Evolutionary conservation across 1,140 invertebrate genomes (phyloP), one percentile per base, ranked within the genome.

Genomic region (Papilio dardanus): DNA sequence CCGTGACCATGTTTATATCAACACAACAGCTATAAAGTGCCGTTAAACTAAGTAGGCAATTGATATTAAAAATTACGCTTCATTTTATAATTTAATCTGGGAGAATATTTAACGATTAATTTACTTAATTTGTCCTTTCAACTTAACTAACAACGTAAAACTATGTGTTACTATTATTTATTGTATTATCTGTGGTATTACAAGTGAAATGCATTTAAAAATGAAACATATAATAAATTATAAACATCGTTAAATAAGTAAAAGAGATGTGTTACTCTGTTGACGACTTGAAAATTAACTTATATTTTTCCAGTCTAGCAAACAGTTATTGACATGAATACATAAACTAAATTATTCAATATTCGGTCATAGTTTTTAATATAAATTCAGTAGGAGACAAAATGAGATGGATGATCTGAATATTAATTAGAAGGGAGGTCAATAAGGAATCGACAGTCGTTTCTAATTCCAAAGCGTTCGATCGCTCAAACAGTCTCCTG

Each of bases 361-460:
- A 58, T 58, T 58, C 54, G 21, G 8, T 8, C 62, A 33, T 65
- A 30, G 58, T 30, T 35, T 68, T 21, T 40, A 68, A 68, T 68
- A 28, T 68, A 68, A 68, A 68, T 68, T 68, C 19, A 68, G 33
- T 21, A 40, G 24, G 4, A 33, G 66, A 68, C 66, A 68, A 68
- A 35, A 68, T 68, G 31, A 35, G 19, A 68, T 21, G 66, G 35
- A 40, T 21, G 66, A 33, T 24, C 33, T 19, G 66, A 68, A 68
- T 68, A 7, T 24, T 40, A 68, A 68, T 68, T 68, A 68, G 35
- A 37, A n/a, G 33, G 19, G 35, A 24, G 10, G 66, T n/a, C 66
- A 68, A 68, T 68, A 68, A 68, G 66, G 66, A 68, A 68, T n/a
- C 33, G 33, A n/a, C 3, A 68, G 66, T 68, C 31, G 19, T 37